Conservation (phyloP, 2,113 vertebrate genomes). For the Heloderma charlesbogerti region DNA sequence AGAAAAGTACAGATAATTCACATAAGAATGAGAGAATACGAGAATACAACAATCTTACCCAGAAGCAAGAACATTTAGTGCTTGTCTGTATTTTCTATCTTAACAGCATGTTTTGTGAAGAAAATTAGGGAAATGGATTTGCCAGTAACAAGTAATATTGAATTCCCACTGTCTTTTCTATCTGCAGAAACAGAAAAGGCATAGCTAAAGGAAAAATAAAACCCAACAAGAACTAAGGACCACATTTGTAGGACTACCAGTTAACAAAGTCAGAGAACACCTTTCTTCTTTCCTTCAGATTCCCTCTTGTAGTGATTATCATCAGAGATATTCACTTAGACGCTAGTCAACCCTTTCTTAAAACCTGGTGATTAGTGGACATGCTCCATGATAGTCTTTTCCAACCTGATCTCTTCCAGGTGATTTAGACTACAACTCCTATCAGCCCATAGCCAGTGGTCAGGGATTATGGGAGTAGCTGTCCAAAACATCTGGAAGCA, state of each 20-base stretch:
- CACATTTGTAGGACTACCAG: neutral
- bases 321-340: neutral
- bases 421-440: no score
- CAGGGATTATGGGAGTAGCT: neutral
- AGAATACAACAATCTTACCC: slow-evolving; percentile 9
- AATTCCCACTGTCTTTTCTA: neutral
- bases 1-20: slow-evolving; percentile 10
- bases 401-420: no score
- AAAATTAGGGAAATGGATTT: slow-evolving; percentile 10
- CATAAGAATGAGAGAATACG: neutral
- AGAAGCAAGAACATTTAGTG: slow-evolving; percentile 10
- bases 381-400: neutral
- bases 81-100: slow-evolving; percentile 35
- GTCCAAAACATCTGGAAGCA: neutral
- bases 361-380: neutral
- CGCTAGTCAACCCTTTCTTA: neutral
- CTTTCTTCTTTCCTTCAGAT: neutral
- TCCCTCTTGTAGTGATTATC: neutral
- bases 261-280: neutral
- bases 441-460: neutral
- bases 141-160: slow-evolving; percentile 1
- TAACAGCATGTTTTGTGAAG: neutral
- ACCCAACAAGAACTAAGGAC: neutral
- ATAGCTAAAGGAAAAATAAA: neutral
- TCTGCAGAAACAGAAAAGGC: neutral